Base-by-base conservation (phyloP, 2,113 vertebrate genomes). In the Scalopus aquaticus region DNA sequence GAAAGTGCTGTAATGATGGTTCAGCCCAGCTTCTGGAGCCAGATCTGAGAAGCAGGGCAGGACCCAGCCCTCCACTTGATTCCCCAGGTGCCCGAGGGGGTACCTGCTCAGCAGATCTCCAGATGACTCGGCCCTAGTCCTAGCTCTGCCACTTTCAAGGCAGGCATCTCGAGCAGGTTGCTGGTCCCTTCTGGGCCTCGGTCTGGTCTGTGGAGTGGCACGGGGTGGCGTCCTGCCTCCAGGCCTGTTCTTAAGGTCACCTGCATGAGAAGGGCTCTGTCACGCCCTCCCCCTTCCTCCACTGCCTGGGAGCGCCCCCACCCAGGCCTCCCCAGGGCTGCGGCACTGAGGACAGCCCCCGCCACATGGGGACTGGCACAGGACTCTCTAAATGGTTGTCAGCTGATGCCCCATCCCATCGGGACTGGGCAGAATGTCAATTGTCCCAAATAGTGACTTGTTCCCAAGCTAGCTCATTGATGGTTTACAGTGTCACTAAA, bases 231-330 rank as follows among this genome's bases (percentile, higher is more conserved):
- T 62, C 69, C 32, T 35, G 6, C 13, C 8, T 73, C 2, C 0
- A 24, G 69, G 12, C 46, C 42, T 51, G 0, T 58, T 28, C 37
- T 60, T 28, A 69, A 81, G 77, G 3, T 49, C 69, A 24, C 5
- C 0, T 2, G 8, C 28, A 3, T 28, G 26, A 49, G 9, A 37
- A 39, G 17, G n/a, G 13, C 42, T 60, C 26, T 39, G n/a, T 42
- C 37, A 32, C 8, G 5, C 24, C 0, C 58, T 5, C 19, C 30
- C 8, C 49, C 1, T 7, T 32, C 20, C 28, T 5, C 65, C 13
- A 6, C 82, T 17, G 44, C 44, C 44, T 44, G 44, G 44, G 44
- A 37, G 39, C 0, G 0, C 32, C 35, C 3, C 0, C 0, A 24
- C 72, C 77, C 65, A 15, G 32, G 2, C 9, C 10, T 51, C 46